Evolutionary conservation across 2,113 vertebrate species (phyloP).

Genomic region (Ptilorrhoa leucosticta): DNA sequence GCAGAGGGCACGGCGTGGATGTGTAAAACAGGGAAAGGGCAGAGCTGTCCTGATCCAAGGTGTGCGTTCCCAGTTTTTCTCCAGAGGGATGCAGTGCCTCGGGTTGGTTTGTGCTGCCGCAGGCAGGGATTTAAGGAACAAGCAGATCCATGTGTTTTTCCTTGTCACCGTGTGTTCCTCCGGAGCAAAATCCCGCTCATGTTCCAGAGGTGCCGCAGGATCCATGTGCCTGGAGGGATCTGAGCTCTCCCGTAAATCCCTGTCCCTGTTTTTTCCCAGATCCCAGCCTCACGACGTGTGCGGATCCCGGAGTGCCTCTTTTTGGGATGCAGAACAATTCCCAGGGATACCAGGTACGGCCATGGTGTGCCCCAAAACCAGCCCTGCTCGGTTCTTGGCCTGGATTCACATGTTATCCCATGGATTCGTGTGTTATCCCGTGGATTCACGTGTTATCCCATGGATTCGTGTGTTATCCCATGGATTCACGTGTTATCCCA

Average conservation of each 20-base stretch:
- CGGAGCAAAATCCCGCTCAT: accelerated
- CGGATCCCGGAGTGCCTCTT: constrained; percentile 85
- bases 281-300: constrained; percentile 88
- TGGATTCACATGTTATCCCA: accelerated
- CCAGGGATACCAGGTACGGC: constrained; percentile 90
- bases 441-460: too few species aligned
- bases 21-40: accelerated
- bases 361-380: accelerated
- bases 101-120: not conserved
- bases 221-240: not conserved
- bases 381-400: accelerated
- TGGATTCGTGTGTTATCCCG: not conserved
- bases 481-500: not conserved
- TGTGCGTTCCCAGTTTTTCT: not conserved
- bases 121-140: not conserved
- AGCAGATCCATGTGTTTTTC: not conserved
- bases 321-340: constrained; percentile 94
- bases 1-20: accelerated
- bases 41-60: not conserved
- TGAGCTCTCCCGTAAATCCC: accelerated
- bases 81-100: not conserved
- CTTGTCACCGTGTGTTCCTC: not conserved
- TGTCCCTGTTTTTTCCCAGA: constrained; percentile 65
- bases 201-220: not conserved
- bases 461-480: too few species aligned